These are phyloP conservation scores for Melinaea marsaeus DNA, from an alignment of 2,888 invertebrate species.

Conservation along the genomic window DNA sequence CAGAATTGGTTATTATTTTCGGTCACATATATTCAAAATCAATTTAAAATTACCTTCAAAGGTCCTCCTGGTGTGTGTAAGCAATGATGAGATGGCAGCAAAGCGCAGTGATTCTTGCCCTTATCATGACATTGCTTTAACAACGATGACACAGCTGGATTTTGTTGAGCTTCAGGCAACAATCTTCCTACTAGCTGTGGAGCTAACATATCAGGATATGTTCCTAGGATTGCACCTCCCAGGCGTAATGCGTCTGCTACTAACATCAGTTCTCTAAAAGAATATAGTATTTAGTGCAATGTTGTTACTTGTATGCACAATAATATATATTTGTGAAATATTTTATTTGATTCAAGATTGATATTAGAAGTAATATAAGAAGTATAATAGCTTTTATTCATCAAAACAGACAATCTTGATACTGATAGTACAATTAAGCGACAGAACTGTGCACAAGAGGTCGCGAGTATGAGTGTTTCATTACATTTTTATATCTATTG, in stretches of 20 bases:
- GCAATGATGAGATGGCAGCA: conserved; percentile 96
- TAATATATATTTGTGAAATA: no score
- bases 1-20: no score
- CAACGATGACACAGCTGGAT: conserved; percentile 90
- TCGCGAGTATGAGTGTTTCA: no score
- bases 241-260: conserved; percentile 95
- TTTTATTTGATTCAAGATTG: no score
- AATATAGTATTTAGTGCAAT: no score
- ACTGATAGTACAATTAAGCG: no score
- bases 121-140: conserved; percentile 93
- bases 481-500: no score
- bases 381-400: no score
- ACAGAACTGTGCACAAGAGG: no score
- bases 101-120: conserved; percentile 92
- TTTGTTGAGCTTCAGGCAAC: conserved; percentile 84
- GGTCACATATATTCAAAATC: background rate
- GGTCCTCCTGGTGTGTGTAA: conserved; percentile 99
- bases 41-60: conserved; percentile 81
- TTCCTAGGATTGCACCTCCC: conserved; percentile 94
- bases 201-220: conserved; percentile 96
- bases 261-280: conserved; percentile 88
- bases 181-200: conserved; percentile 95
- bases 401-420: no score
- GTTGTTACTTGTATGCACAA: no score
- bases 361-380: no score